Conservation (phyloP, 2,113 vertebrate genomes). For the Ptilorrhoa leucosticta region DNA sequence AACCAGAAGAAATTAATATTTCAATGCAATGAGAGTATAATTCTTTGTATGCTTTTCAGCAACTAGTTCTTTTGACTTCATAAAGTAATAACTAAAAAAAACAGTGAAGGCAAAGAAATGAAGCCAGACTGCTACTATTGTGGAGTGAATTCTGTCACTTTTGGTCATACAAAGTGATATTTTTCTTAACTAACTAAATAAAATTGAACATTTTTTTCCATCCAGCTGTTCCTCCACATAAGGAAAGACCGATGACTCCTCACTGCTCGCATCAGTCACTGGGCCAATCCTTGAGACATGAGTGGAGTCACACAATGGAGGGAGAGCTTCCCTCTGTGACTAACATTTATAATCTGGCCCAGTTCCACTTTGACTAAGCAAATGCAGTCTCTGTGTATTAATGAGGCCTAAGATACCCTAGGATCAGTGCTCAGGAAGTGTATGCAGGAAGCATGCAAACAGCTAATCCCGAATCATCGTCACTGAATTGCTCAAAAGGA, state of each 20-base stretch:
- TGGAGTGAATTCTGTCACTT: neutral
- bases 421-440: neutral
- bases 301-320: neutral
- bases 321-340: neutral
- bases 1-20: neutral
- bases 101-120: neutral
- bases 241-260: neutral
- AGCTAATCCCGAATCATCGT: neutral
- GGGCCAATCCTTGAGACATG: neutral
- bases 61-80: neutral
- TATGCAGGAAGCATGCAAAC: neutral
- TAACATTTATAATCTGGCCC: neutral
- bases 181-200: neutral
- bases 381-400: neutral
- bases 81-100: neutral
- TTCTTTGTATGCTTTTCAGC: neutral
- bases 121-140: neutral
- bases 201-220: neutral
- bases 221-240: neutral
- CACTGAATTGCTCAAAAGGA: neutral
- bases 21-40: neutral
- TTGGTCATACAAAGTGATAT: neutral
- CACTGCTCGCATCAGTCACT: neutral
- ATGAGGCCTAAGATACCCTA: neutral
- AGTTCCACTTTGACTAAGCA: neutral